Percentiles rank a stretch among this genome's conserved stretches.
phyloP scores from a whole-genome alignment of 2,113 vertebrate genomes.

The Dascyllus trimaculatus region DNA sequence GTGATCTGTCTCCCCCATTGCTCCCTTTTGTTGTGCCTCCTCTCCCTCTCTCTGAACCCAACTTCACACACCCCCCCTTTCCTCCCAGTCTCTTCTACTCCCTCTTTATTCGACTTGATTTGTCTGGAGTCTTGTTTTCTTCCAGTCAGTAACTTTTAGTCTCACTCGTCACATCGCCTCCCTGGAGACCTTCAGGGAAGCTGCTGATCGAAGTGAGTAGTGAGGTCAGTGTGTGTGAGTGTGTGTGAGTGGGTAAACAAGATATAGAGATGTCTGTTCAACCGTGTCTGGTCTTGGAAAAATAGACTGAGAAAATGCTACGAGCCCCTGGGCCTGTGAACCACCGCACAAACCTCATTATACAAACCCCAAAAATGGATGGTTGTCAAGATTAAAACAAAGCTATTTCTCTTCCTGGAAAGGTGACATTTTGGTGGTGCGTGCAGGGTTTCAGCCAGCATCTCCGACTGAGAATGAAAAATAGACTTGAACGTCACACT shows the following conservation, averaged over 20 bases:
- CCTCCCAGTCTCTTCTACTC: not conserved
- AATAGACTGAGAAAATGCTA: slow-evolving; percentile 31
- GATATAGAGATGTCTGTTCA: slow-evolving; percentile 4
- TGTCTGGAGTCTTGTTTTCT: slow-evolving; percentile 49
- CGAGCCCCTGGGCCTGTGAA: not conserved
- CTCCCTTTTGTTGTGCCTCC: not conserved
- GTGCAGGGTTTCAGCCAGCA: not conserved
- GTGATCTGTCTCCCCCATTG: too few species aligned
- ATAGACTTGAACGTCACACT: slow-evolving; percentile 39
- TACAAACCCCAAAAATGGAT: slow-evolving; percentile 21
- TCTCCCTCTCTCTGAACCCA: not conserved
- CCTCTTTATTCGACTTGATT: slow-evolving; percentile 42
- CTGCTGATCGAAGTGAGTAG: slow-evolving; percentile 30
- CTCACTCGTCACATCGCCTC: slow-evolving; percentile 25
- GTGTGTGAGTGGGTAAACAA: not conserved
- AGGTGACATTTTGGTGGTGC: slow-evolving; percentile 35
- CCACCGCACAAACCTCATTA: slow-evolving; percentile 8
- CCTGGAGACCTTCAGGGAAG: not conserved
- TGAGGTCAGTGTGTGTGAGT: slow-evolving; percentile 15
- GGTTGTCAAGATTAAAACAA: slow-evolving; percentile 34
- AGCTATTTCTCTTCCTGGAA: slow-evolving; percentile 23
- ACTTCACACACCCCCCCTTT: not conserved
- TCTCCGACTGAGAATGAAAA: slow-evolving; percentile 27
- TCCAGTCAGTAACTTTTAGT: slow-evolving; percentile 34
- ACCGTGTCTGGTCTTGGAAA: not conserved